A percentile compares a stretch with the other conserved stretches of the same genome.
phyloP scores from a whole-genome alignment of 92 coral and sea anemone genomes.

The Siderastrea siderea region DNA sequence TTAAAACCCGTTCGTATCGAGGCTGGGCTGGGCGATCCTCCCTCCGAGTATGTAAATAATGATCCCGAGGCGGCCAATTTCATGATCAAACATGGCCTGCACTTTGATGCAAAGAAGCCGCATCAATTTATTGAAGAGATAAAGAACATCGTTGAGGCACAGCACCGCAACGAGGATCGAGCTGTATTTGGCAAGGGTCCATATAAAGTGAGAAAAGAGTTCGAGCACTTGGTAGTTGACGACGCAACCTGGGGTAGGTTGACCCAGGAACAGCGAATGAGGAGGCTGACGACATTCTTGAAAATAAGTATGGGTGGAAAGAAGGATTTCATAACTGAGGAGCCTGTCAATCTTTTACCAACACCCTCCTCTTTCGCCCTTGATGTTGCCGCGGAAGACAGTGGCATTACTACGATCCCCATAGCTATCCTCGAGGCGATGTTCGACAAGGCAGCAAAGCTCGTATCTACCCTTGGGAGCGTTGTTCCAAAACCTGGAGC shows the following conservation, averaged over 20 bases:
- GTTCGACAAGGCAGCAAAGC: constrained; percentile 45
- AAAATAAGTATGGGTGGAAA: constrained; percentile 36
- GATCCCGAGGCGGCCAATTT: constrained; percentile 58
- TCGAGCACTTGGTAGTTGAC: constrained; percentile 34
- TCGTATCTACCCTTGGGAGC: constrained; percentile 17
- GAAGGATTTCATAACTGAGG: constrained; percentile 27
- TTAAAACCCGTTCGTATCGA: constrained; percentile 39
- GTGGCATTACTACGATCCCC: constrained; percentile 43
- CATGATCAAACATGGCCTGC: constrained; percentile 43
- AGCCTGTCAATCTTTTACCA: not conserved
- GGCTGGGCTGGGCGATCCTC: constrained; percentile 61
- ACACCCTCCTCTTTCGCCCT: not conserved
- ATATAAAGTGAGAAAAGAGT: constrained; percentile 31
- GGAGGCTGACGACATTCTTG: constrained; percentile 12
- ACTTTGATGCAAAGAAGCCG: constrained; percentile 50
- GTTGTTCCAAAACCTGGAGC: constrained; percentile 64
- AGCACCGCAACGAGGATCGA: constrained; percentile 56
- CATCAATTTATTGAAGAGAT: constrained; percentile 54
- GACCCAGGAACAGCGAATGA: constrained; percentile 31
- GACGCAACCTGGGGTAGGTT: constrained; percentile 30
- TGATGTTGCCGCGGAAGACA: not conserved
- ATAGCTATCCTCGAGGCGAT: constrained; percentile 40
- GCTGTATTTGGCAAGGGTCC: constrained; percentile 65
- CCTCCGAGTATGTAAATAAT: constrained; percentile 29
- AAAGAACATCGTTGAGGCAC: constrained; percentile 39